Evolutionary conservation across 2,888 invertebrate species (phyloP).

Genomic region (Metellina segmentata): DNA sequence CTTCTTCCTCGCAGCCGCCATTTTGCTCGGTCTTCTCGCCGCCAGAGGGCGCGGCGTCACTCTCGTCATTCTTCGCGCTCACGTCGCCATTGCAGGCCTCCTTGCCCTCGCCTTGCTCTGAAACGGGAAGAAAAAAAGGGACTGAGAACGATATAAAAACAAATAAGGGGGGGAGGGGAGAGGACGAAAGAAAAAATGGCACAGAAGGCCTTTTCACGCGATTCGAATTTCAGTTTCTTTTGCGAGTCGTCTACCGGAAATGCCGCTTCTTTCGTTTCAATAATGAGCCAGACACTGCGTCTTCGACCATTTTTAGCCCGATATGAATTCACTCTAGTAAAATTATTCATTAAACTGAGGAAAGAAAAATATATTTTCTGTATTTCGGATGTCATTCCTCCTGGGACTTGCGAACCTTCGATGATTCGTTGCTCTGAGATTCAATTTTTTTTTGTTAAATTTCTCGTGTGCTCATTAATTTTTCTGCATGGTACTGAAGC

Average conservation of each 20-base stretch:
- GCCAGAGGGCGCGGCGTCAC: constrained; percentile 50
- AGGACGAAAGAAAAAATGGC: background rate
- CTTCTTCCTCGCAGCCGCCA: constrained; percentile 66
- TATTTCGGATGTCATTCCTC: background rate
- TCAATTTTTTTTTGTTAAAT: no score
- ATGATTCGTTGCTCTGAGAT: background rate
- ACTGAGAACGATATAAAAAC: background rate
- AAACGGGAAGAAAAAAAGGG: constrained; percentile 9
- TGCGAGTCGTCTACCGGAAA: constrained; percentile 29
- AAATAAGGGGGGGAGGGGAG: background rate
- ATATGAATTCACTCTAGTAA: background rate
- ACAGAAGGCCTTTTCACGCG: constrained; percentile 3
- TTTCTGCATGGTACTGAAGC: no score
- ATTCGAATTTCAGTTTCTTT: constrained; percentile 42
- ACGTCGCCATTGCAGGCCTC: constrained; percentile 66
- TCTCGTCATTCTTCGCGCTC: constrained; percentile 52
- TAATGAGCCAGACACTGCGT: background rate
- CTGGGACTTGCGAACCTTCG: background rate
- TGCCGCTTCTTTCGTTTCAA: constrained; percentile 30
- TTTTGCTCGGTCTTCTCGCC: constrained; percentile 63
- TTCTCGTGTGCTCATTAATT: no score
- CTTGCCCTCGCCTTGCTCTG: constrained; percentile 36
- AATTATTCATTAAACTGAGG: constrained; percentile 19
- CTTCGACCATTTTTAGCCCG: background rate
- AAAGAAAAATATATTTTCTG: constrained; percentile 10